Base-by-base conservation (phyloP, 2,888 invertebrate species). In the Dexiosoma caninum region DNA sequence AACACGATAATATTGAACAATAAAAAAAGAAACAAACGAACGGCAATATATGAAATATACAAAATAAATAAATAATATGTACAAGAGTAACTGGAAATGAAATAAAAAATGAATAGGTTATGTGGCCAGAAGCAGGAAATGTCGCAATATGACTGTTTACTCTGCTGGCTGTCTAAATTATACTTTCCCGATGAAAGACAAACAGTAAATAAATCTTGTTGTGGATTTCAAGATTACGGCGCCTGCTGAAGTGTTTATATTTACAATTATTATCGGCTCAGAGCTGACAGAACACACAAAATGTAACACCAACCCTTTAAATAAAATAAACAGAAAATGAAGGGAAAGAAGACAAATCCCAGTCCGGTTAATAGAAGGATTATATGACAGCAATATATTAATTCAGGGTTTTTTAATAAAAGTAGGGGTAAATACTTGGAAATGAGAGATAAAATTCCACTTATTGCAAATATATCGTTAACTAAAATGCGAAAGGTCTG, bases 301-400 rank as follows among this genome's bases (percentile, higher is more conserved):
- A 16, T 2, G 30, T 42, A 80, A 71, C 80, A 72, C 51, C 81
- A 76, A 76, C 72, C 67, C 72, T 69, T 46, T 30, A 21, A 16
- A 9, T 12, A 42, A 42, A 23, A n/a, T 21, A 57, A 9, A 37
- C n/a, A n/a, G 4, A 40, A 57, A 37, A 21, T 9, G 9, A 1
- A 2, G 7, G 32, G 23, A 2, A 57, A 23, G n/a, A n/a, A 14
- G 21, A 32, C 37, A 49, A 51, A 32, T 42, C 21, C 44, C 62
- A 40, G 49, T 32, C 64, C 71, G 67, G 81, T 81, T 81, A 81
- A 72, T 57, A 44, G 49, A 76, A 69, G 76, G 67, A 81, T 77
- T 67, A 69, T 72, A 32, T 81, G 67, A 49, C 66, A 72, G 51
- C 49, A 64, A 19, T 51, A 67, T 59, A 59, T 59, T 57, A 57